phyloP scores from a whole-genome alignment of 1,140 invertebrate species.

The Caenorhabditis briggsae region DNA sequence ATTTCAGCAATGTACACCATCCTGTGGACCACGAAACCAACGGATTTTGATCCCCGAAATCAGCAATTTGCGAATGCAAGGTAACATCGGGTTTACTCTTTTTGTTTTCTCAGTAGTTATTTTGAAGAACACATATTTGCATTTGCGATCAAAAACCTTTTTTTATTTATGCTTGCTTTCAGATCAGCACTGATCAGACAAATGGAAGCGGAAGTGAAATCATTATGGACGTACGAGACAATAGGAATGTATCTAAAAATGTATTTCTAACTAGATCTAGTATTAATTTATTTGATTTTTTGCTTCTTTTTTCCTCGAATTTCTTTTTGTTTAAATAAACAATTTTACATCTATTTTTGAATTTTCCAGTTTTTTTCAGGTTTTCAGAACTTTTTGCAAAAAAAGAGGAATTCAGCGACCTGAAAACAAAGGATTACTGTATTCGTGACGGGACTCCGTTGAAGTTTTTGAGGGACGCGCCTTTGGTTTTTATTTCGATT shows the following conservation, averaged over 20 bases:
- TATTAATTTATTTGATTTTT: no score
- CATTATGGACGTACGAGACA: slow-evolving; percentile 24
- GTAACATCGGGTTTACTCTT: background rate
- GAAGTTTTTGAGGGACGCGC: no score
- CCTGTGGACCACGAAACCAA: slow-evolving; percentile 16
- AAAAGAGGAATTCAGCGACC: no score
- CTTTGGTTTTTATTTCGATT: no score
- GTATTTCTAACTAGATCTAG: background rate
- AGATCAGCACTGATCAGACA: slow-evolving; percentile 29
- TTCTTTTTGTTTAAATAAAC: no score
- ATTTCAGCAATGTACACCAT: slow-evolving; percentile 12
- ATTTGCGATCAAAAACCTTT: background rate
- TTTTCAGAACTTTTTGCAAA: no score
- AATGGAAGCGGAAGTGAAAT: slow-evolving; percentile 22
- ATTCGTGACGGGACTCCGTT: no score
- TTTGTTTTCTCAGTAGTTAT: background rate
- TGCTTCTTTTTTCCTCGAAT: no score
- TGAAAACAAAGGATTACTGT: no score
- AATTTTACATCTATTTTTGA: no score
- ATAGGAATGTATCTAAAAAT: slow-evolving; percentile 27
- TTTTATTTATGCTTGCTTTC: background rate
- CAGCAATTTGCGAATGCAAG: slow-evolving; percentile 6
- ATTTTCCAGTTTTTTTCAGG: no score
- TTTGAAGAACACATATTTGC: background rate
- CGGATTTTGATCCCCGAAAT: slow-evolving; percentile 20